A percentile compares a stretch with the other conserved stretches of the same genome.
These are phyloP conservation scores for Podiceps cristatus DNA, from an alignment of 2,113 vertebrate genomes.

Conservation along the genomic window DNA sequence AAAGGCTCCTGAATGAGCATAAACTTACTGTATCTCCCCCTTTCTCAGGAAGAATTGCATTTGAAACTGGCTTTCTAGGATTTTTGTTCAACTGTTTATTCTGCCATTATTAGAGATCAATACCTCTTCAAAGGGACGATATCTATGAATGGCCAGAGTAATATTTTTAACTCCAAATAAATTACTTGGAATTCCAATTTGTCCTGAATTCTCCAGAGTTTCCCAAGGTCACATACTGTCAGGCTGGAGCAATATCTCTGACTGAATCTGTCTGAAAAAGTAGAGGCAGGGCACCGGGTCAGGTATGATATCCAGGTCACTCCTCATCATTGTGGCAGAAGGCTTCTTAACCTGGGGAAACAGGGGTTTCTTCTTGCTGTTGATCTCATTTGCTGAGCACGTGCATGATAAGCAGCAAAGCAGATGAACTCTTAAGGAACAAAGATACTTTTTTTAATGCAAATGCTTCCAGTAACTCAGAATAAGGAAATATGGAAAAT, in stretches of 20 bases:
- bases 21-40: not conserved
- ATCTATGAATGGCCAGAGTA: conserved; percentile 32
- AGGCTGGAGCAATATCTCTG: conserved; percentile 26
- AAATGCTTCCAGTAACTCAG: conserved; percentile 50
- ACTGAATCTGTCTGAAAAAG: conserved; percentile 46
- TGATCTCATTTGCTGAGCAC: not conserved
- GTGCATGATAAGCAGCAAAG: conserved; percentile 50
- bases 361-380: not conserved
- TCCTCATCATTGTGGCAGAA: not conserved
- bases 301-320: not conserved
- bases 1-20: not conserved
- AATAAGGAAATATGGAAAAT: conserved; percentile 42
- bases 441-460: conserved; percentile 59
- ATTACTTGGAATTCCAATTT: conserved; percentile 69
- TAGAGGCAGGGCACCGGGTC: not conserved
- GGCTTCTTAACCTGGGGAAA: not conserved
- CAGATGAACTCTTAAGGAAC: conserved; percentile 62
- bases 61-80: not conserved
- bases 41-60: not conserved
- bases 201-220: conserved; percentile 24
- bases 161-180: conserved; percentile 63
- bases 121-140: conserved; percentile 28
- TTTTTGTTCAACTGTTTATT: not conserved
- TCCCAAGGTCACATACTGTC: conserved; percentile 35
- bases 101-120: conserved; percentile 20